Base-by-base conservation (phyloP, 2,888 invertebrate genomes). In the Macrophya alboannulata region DNA sequence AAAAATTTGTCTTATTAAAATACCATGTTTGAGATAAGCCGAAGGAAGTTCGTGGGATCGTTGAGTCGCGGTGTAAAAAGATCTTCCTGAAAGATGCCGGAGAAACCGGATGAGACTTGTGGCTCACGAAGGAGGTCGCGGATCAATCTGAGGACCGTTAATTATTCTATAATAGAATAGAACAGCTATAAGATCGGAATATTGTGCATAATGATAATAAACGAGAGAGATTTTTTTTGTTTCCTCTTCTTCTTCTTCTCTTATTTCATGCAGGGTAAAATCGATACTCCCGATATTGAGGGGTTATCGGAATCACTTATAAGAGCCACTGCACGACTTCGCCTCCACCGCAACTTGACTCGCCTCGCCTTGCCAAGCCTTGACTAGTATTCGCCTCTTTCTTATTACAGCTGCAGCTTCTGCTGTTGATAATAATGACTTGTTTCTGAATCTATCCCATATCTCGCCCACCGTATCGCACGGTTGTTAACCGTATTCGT, bases 261-360 rank as follows among this genome's bases (percentile, higher is more conserved):
- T 55, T 37, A 40, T 12, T 62, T 25, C 4, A 2, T 1, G 10
- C 25, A 21, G 37, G 21, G 17, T 10, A 77, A 77, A 77, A 77
- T 77, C 55, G 17, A 51, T 55, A 55, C 55, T 25, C 9, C 77
- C 92, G 92, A 93, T 31, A 31, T 92, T 92, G 91, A 92, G 91
- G 92, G 93, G 91, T 93, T 92, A 93, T 93, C 92, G 91, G 91
- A 91, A 92, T 92, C 92, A 91, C 91, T 92, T 92, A 31, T 31
- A 92, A 92, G 91, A 91, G 91, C 91, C 89, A 90, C 87, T 92
- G 92, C 93, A 93, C 92, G 92, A 93, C 88, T 90, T 68, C 31
- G 62, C 48, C 89, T 91, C 25, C 25, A 25, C 62, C 62, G 10
- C 62, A 25, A 4, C 21, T 59, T 90, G 90, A 90, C 62, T 81